Base-by-base conservation (phyloP, 2,797 vertebrate genomes). In the Serranus cabrilla region DNA sequence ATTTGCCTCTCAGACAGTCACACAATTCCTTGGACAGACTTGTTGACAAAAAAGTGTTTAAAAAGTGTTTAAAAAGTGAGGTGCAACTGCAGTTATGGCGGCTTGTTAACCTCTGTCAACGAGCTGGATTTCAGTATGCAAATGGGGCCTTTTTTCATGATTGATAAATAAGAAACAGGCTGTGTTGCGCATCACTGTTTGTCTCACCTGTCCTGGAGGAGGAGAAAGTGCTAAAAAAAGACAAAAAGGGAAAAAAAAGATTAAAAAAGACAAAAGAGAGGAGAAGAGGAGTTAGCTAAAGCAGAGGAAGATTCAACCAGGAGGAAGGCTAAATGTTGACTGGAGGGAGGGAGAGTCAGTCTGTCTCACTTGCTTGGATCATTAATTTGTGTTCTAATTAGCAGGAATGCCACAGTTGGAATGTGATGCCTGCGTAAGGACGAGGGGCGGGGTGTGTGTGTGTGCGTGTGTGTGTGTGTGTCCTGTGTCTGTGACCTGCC, bases 341-440 rank as follows among this genome's bases (percentile, higher is more conserved):
- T 82, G 25, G 73, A 80, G 69, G 75, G 74, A 87, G 70, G 73
- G 56, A 73, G 80, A 87, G 71, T 78, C 81, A 60, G 84, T 69
- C 78, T 81, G 76, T 80, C 84, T 91, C 64, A 72, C 76, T 71
- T 67, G 71, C 87, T 88, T 81, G 90, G 89, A 90, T 94, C 93
- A 92, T 95, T 94, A 92, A 92, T 92, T 91, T 92, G 81, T 90
- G 88, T 89, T 91, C 86, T 94, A 94, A 94, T 95, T 94, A 94
- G 91, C 90, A 84, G 78, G 82, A 90, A 91, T 88, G 91, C 89
- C 88, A 90, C 90, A 90, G 87, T 92, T 81, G 91, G 91, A 94
- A 88, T 91, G 83, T 89, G 89, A 90, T 37, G 79, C 71, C 73
- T 81, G 83, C 57, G 25, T 78, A 67, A 71, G 90, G 83, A 83